Evolutionary conservation across 2,888 invertebrate genomes (phyloP), one percentile per base, ranked within the genome.

Genomic region (Chromoteleia sp.): DNA sequence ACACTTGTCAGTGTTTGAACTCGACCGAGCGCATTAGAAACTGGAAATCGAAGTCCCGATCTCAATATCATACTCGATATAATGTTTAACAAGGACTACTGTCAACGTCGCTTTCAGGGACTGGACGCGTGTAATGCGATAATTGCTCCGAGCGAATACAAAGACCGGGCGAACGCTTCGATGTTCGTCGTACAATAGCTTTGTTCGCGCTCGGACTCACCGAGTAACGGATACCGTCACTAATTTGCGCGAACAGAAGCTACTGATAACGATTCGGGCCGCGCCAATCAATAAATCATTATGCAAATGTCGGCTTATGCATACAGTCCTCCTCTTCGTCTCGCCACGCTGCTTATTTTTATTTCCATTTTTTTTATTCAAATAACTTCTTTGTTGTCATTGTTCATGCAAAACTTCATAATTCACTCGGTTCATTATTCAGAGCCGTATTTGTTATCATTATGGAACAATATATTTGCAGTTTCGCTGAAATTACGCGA

Each of bases 401-500:
- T 73, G 73, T 61, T 73, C 43, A 30, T 45, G 43, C 39, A 61
- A 71, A 61, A 50, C 59, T 71, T 58, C 61, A 30, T 71, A 71
- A 71, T 61, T 61, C 41, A 73, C 30, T 71, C 52, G 71, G 8
- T 61, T 73, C 61, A 63, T 73, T 71, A 71, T 71, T 50, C 36
- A 19, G 1, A 14, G 39, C 50, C 52, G 39, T 43, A 73, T 73
- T 73, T 54, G 56, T 56, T 56, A 19, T 56, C 56, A 56, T 56
- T 56, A 56, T 36, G 56, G 56, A 56, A 56, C 52, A 65, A 65
- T 52, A 52, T 65, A 65, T 65, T 65, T 65, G 65, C 52, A 36
- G 50, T 65, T 25, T 29, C 21, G 65, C 8, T 12, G 65, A 48
- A 63, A 63, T 63, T 19, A 63, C n/a, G 50, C 33, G 50, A 63